A percentile compares a stretch with the other conserved stretches of the same genome.
phyloP scores from a whole-genome alignment of 2,113 vertebrate species.

The Chascanopsetta lugubris region DNA sequence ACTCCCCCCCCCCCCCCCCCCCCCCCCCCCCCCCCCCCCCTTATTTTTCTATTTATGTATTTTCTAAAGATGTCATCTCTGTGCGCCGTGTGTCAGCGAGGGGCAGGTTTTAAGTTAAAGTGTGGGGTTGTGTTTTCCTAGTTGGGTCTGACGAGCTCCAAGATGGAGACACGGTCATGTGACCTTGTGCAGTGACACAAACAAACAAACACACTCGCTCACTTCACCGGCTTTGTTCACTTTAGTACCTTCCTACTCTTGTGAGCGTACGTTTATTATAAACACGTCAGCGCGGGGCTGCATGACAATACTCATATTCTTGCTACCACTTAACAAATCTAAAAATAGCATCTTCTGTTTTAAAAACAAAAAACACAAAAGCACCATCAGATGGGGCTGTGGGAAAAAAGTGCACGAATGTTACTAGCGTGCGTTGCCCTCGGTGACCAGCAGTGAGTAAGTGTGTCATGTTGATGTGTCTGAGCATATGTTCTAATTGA shows the following conservation, averaged over 20 bases:
- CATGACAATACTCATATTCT: background rate
- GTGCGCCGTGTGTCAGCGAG: conserved; percentile 12
- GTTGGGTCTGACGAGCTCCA: conserved; percentile 30
- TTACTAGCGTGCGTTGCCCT: background rate
- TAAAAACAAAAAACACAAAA: background rate
- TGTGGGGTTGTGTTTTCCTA: conserved; percentile 20
- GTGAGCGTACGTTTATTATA: background rate
- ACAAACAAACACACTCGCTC: background rate
- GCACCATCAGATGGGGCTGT: too few species aligned
- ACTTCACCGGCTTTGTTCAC: background rate
- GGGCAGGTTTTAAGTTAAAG: conserved; percentile 30
- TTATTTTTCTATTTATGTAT: too few species aligned
- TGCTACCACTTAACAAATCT: background rate
- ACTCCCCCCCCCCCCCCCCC: conserved; percentile 19
- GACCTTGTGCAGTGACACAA: conserved; percentile 53
- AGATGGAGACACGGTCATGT: conserved; percentile 68
- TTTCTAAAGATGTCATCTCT: conserved; percentile 36
- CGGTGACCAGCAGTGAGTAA: background rate
- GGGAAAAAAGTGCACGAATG: background rate
- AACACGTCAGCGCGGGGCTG: background rate
- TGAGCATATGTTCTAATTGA: conserved; percentile 55
- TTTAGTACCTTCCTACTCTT: conserved; percentile 3
- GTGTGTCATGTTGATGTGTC: conserved; percentile 14
- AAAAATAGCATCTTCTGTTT: background rate
- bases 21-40: conserved; percentile 18